Conservation (phyloP, 2,888 invertebrate genomes). For the Mesorhabditis spiculigera region DNA sequence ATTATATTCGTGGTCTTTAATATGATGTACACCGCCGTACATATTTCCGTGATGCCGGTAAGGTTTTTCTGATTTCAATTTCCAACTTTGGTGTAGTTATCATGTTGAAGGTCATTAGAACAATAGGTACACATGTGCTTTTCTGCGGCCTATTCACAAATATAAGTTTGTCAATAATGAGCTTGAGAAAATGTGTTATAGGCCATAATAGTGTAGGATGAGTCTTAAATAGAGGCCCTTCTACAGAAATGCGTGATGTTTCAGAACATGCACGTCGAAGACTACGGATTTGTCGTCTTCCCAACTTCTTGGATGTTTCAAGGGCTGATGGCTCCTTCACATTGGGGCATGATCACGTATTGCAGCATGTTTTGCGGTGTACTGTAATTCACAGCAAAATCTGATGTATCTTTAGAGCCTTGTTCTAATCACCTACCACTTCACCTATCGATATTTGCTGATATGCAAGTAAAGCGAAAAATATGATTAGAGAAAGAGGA, state of each 20-base stretch:
- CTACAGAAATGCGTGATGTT: neutral
- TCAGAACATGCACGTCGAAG: neutral
- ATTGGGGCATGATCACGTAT: constrained; percentile 1
- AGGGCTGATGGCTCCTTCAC: neutral
- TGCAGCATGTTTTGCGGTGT: neutral
- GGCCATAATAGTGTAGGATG: no score
- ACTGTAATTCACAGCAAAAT: neutral
- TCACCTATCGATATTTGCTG: neutral
- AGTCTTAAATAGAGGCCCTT: no score
- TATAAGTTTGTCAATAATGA: no score
- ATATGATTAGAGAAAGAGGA: neutral
- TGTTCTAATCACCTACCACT: neutral
- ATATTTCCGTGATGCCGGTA: no score
- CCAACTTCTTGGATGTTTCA: neutral
- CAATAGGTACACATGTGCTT: no score
- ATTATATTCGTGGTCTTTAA: no score
- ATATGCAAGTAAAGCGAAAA: constrained; percentile 3
- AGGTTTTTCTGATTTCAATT: no score
- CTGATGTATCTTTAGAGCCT: neutral
- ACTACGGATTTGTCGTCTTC: neutral
- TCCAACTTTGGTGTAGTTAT: no score
- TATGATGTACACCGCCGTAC: no score
- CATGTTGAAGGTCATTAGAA: no score
- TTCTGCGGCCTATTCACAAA: no score
- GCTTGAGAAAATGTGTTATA: no score